Evolutionary conservation across 2,888 invertebrate species (phyloP), one percentile per base, ranked within the genome.

Genomic region (Heliconius sara): DNA sequence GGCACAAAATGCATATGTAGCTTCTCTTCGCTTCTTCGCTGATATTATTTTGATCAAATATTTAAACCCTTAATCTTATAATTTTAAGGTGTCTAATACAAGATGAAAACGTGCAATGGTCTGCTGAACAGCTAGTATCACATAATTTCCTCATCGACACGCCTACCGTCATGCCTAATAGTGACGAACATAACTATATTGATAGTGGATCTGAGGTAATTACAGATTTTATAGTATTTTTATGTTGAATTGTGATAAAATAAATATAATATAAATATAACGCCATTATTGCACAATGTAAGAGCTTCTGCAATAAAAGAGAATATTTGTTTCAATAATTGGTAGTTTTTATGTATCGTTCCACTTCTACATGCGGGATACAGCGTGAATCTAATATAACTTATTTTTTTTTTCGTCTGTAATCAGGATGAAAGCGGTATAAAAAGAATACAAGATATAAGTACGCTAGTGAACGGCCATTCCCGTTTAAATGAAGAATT

Each of bases 401-500:
- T 43, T 43, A 19, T 47, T 19, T 5, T 27, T 27, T 27, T 22
- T 71, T 75, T 76, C 6, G 47, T 66, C 19, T 52, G 2, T 75
- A 27, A 27, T 57, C 74, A 85, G 93, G 93, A 93, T 12, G 93
- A 92, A 34, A 92, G 92, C 4, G 86, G 88, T 2, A 85, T 86
- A 1, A 90, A 89, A 74, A 91, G 89, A 65, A 89, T 93, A 0
- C 89, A 88, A 0, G 88, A 89, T 3, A 84, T 86, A 0, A 88
- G 86, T 78, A 85, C 89, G 0, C 83, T 89, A 0, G 88, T 87
- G 0, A 91, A 93, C 79, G 96, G 96, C 0, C 96, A 96, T 80
- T 98, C 98, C 0, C 95, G 99, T 4, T 95, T 99, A 7, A 96
- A 96, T 83, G 97, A 96, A 4, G 98, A 98, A 91, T 98, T 98